A percentile compares a stretch with the other conserved stretches of the same genome.
Conservation (phyloP, 2,113 vertebrate genomes). For the Antechinus stuartii region DNA sequence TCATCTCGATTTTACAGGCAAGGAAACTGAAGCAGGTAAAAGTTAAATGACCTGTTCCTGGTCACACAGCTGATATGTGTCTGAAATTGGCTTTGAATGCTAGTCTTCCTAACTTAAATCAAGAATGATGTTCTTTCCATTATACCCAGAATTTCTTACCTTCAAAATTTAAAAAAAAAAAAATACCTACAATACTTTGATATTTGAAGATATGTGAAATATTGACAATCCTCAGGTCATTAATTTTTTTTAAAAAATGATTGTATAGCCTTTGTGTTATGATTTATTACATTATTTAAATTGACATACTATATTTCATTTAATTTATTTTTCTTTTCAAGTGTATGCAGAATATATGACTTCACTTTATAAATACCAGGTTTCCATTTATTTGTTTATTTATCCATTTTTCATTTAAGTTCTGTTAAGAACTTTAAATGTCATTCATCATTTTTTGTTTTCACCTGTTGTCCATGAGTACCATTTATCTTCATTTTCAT, state of each 20-base stretch:
- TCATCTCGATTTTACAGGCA: background rate
- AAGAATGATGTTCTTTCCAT: background rate
- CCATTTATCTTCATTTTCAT: constrained; percentile 15
- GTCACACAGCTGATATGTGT: background rate
- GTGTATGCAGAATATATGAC: constrained; percentile 87
- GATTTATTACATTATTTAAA: constrained; percentile 29
- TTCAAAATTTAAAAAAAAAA: background rate
- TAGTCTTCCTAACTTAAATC: background rate
- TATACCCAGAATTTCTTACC: background rate
- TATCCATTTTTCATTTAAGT: constrained; percentile 56
- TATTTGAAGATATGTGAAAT: background rate
- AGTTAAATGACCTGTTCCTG: background rate
- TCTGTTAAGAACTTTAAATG: constrained; percentile 2
- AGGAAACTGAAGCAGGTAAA: background rate
- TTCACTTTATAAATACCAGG: constrained; percentile 86
- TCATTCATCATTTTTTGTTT: constrained; percentile 4
- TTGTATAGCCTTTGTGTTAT: background rate
- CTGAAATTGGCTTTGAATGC: background rate
- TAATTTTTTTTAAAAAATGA: background rate
- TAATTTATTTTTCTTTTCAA: constrained; percentile 82
- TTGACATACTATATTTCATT: constrained; percentile 77
- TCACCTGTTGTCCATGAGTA: background rate
- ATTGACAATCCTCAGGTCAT: background rate
- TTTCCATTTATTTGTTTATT: constrained; percentile 81
- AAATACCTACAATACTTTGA: background rate